Evolutionary conservation across 1,140 invertebrate species (phyloP), one percentile per base, ranked within the genome.

Genomic region (Pomacea maculata): DNA sequence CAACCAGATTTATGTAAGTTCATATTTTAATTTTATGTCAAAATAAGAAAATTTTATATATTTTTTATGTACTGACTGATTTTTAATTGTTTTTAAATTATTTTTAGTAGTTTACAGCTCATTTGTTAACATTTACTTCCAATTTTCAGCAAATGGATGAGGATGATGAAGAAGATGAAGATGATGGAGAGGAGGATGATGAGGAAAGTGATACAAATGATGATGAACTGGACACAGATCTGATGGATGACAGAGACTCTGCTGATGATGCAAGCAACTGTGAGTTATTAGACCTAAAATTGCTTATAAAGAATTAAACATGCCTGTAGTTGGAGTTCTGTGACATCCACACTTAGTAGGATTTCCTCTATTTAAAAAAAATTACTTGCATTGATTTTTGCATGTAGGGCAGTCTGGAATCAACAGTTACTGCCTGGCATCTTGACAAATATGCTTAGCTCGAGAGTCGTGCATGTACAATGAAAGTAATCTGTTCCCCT

Each of bases 191-290:
- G 77, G 88, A 89, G 79, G 88, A 89, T 82, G 87, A 89, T 84
- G 89, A 89, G 81, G 88, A 89, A 75, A 89, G 89, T 85, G 88
- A 89, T 73, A 90, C 88, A 57, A 89, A 90, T 82, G 89, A 90
- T 87, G 89, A 90, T 85, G 88, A 88, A 77, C 75, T 88, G 10
- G 88, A 88, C 75, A 88, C 88, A 61, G 89, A 90, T 70, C 88
- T 90, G 89, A 87, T 90, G 80, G 88, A 90, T 87, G 89, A 90
- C 70, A 85, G 89, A 64, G 89, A 90, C 79, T 90, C 89, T 57
- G 85, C 86, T 63, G 89, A 90, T 80, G 89, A 90, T 83, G 86
- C 85, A 64, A 87, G 88, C 75, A 84, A 80, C 34, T 83, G 79
- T 82, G 74, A 81, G 74, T 80, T 17, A 61, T 17, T 17, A 61